Base-by-base conservation (phyloP, 2,797 vertebrate genomes). In the Sebastes wilsoni region DNA sequence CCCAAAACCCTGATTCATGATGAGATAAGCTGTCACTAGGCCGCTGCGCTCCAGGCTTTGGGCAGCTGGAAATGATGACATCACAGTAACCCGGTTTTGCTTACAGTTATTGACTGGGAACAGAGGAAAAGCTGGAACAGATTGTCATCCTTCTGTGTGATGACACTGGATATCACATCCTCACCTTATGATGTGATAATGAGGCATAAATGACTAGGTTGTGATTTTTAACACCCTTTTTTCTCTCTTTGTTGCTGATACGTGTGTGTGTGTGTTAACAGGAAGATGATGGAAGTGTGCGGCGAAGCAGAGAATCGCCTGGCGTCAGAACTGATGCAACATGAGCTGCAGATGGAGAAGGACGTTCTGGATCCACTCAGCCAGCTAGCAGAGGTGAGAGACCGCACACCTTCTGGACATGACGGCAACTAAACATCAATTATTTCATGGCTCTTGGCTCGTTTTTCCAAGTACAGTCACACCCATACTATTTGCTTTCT, bases 271-370 rank as follows among this genome's bases (percentile, higher is more conserved):
- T 75, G 52, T 84, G 52, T 67, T 22, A 25, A 81, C 92, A 99
- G 98, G 94, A 99, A 98, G 92, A 98, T 99, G 96, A 97, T 99
- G 94, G 97, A 97, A 83, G 96, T 97, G 0, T 99, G 99, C 30
- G 97, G 98, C 0, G 98, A 99, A 12, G 98, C 97, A 0, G 98
- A 99, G 93, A 98, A 96, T 32, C 96, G 96, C 54, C 95, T 99
- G 93, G 97, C 98, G 0, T 95, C 97, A 6, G 99, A 99, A 72
- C 93, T 99, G 72, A 98, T 98, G 88, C 97, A 96, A 72, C 97
- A 99, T 0, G 99, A 99, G 91, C 92, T 98, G 30, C 97, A 99
- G 89, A 95, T 99, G 3, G 99, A 99, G 89, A 99, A 96, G 78
- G 98, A 99, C 3, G 95, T 99, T 49, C 83, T 98, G 83, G 98